Base-by-base conservation (phyloP, 2,113 vertebrate species). In the Pao palembangensis region DNA sequence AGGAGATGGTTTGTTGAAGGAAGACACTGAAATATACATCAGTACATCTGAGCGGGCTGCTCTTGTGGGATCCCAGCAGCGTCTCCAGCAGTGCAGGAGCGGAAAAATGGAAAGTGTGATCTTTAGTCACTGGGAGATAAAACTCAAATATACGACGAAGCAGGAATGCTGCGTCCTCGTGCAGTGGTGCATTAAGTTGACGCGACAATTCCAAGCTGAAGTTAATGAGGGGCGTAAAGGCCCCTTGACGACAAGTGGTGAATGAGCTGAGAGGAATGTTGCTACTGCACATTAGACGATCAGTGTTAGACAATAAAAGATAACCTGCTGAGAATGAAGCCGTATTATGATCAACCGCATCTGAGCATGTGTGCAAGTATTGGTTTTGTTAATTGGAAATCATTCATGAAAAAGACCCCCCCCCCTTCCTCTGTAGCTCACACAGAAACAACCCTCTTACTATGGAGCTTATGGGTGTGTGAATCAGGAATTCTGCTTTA, bases 11-110 rank as follows among this genome's bases (percentile, higher is more conserved):
- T 82, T 73, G 76, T 61, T 61, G 58, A 81, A 65, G 60, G 68
- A 86, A 80, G 64, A 54, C 76, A 66, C 61, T 87, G 67, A 89
- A 90, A 89, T 85, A 84, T 86, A 86, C 84, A 88, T 87, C 80
- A 88, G 77, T 85, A 86, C 85, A 88, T 87, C 80, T 87, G 77
- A 88, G 83, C 58, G 49, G 48, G 75, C 47, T 80, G 65, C 56
- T 84, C 76, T 83, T 85, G 64, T 68, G 67, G 79, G 69, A 86
- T 79, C 73, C 51, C 41, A 3, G 71, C 69, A 75, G 79, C 69
- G 78, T 84, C 75, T 87, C 77, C 3, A 58, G 76, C 68, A 71
- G 62, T 66, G 78, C 73, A 76, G 67, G 67, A 80, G 75, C 67
- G 69, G 65, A 65, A 78, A 78, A 79, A 85, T 60, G 57, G 79